Evolutionary conservation across 2,113 vertebrate genomes (phyloP).

Genomic region (Seriola rivoliana): DNA sequence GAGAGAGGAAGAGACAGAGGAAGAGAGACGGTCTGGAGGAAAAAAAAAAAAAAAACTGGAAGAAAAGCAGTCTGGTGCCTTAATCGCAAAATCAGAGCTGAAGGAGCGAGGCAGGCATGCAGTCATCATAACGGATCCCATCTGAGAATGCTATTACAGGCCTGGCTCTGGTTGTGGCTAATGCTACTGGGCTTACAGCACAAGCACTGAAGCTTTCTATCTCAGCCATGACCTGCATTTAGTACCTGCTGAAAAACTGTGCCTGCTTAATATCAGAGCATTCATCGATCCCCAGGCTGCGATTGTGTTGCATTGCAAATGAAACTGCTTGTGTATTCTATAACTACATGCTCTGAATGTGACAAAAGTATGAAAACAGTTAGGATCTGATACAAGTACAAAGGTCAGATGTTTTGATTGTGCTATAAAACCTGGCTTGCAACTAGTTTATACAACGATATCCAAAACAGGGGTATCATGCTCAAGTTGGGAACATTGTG

Average conservation of each 20-base stretch:
- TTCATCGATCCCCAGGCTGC: conserved; percentile 35
- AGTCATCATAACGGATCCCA: conserved; percentile 74
- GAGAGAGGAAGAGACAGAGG: conserved; percentile 49
- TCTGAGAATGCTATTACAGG: conserved; percentile 81
- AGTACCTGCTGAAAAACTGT: conserved; percentile 64
- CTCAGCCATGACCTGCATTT: conserved; percentile 57
- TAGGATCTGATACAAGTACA: neutral
- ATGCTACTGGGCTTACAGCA: conserved; percentile 65
- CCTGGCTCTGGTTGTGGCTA: conserved; percentile 62
- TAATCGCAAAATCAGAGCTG: conserved; percentile 80
- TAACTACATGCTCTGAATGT: neutral
- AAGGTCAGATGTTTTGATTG: neutral
- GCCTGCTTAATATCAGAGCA: conserved; percentile 60
- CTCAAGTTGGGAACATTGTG: conserved; percentile 11
- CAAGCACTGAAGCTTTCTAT: conserved; percentile 49
- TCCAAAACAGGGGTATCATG: neutral
- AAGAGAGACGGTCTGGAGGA: conserved; percentile 53
- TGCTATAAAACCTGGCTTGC: neutral
- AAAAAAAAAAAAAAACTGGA: conserved; percentile 37
- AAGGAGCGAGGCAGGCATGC: conserved; percentile 69
- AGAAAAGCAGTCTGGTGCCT: conserved; percentile 69
- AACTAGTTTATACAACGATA: too few species aligned
- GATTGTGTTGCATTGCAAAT: conserved; percentile 10
- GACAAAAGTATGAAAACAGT: neutral
- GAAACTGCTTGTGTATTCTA: conserved; percentile 7